phyloP scores from a whole-genome alignment of 2,113 vertebrate species.

The Stigmatopora argus region DNA sequence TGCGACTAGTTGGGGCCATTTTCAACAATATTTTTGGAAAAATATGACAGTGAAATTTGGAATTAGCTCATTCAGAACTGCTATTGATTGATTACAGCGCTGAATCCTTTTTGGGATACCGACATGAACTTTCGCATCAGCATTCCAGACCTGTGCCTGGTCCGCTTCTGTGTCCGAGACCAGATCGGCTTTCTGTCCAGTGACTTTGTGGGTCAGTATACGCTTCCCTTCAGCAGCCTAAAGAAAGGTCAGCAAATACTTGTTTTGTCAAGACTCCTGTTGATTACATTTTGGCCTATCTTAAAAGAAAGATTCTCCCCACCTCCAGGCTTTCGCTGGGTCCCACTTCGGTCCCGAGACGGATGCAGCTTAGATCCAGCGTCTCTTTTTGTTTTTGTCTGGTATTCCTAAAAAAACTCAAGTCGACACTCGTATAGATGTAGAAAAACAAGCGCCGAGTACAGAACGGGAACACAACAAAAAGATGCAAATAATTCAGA shows the following conservation, averaged over 20 bases:
- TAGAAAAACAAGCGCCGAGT: constrained; percentile 9
- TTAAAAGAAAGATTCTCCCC: constrained; percentile 19
- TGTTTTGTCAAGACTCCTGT: not conserved
- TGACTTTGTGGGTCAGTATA: constrained; percentile 83
- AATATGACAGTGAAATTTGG: too few relatives aligned
- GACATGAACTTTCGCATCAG: constrained; percentile 74
- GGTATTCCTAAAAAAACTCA: constrained; percentile 50
- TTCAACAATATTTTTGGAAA: too few relatives aligned
- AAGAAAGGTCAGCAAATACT: constrained; percentile 74
- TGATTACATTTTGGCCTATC: not conserved
- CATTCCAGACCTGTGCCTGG: constrained; percentile 77
- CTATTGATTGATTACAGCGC: constrained; percentile 56
- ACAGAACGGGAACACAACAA: constrained; percentile 29
- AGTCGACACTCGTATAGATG: constrained; percentile 7
- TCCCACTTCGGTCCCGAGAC: constrained; percentile 72
- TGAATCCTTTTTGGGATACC: constrained; percentile 77
- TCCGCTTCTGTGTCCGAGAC: constrained; percentile 78
- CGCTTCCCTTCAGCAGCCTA: constrained; percentile 77
- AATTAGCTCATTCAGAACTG: too few relatives aligned
- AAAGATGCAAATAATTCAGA: constrained; percentile 43
- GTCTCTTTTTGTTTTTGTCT: constrained; percentile 74
- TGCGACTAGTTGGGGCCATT: not conserved
- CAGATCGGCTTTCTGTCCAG: constrained; percentile 65
- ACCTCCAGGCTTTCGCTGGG: constrained; percentile 76
- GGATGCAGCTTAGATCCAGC: constrained; percentile 73